Base-by-base conservation (phyloP, 2,888 invertebrate species). In the Andrena dorsata region DNA sequence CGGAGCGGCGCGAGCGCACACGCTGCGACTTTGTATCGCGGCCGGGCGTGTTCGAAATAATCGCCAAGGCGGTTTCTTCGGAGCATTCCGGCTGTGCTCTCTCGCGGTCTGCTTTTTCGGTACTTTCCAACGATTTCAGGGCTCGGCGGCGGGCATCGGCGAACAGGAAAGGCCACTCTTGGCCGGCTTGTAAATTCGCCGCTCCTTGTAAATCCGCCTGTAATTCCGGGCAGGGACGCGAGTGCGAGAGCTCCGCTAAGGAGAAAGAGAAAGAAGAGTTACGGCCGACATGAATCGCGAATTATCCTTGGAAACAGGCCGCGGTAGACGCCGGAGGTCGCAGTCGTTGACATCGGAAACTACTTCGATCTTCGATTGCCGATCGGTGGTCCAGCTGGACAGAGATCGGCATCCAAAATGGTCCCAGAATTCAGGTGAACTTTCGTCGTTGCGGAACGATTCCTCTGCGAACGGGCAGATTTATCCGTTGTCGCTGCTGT, bases 151-250 rank as follows among this genome's bases (percentile, higher is more conserved):
- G 74, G 82, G 83, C 86, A 89, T 86, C 89, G 90, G 83, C 84
- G 89, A 91, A 93, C 93, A 93, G 92, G 90, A 90, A 93, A 93
- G 92, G 91, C 91, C 93, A 93, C 93, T 93, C 91, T 91, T 93
- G 87, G 90, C 85, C 88, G 90, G 91, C 91, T 91, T 93, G 93
- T 93, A 91, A 92, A 92, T 93, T 91, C 90, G 87, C 90, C 89
- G 89, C 86, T 87, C 89, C 90, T 90, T 92, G 93, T 92, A 92
- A 93, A 92, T 92, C 90, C 90, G 88, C 86, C 90, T 91, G 92
- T 92, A 92, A 92, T 92, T 92, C 92, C 90, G 88, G 88, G 88
- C 86, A 87, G 88, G 83, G 76, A 88, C 87, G 88, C 88, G 89
- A 88, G 84, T 80, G 85, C 89, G 90, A 84, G 86, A 85, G 88